Conservation (phyloP, 2,888 invertebrate genomes). For the Agrilus mali region DNA sequence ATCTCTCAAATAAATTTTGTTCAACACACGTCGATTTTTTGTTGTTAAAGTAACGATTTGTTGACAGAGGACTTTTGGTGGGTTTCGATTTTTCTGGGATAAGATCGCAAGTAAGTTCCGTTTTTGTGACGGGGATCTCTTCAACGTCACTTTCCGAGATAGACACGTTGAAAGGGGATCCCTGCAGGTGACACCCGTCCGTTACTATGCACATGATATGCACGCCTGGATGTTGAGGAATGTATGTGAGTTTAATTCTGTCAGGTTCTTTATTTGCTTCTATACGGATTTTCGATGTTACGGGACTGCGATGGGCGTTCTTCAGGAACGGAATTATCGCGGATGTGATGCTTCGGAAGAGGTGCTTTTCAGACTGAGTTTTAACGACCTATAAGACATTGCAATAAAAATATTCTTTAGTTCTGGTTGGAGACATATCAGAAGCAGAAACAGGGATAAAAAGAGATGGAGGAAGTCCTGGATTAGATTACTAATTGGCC, state of each 20-base stretch:
- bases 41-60: too few relatives aligned
- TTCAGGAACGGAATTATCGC: slow-evolving; percentile 3
- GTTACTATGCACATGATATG: slow-evolving; percentile 45
- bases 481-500: too few relatives aligned
- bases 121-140: slow-evolving; percentile 11
- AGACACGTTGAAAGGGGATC: slow-evolving; percentile 45
- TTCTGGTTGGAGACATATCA: too few relatives aligned
- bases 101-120: too few relatives aligned
- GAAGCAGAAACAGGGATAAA: too few relatives aligned
- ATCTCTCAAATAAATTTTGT: neutral
- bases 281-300: slow-evolving; percentile 37
- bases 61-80: too few relatives aligned
- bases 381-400: slow-evolving; percentile 12
- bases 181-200: slow-evolving; percentile 41
- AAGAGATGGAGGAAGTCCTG: too few relatives aligned
- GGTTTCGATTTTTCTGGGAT: too few relatives aligned
- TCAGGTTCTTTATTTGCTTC: slow-evolving; percentile 36
- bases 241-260: slow-evolving; percentile 40
- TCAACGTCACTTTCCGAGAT: slow-evolving; percentile 23
- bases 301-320: neutral
- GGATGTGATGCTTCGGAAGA: too few relatives aligned
- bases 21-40: neutral
- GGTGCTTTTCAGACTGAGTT: slow-evolving; percentile 5
- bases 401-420: too few relatives aligned
- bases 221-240: slow-evolving; percentile 39